phyloP scores from a whole-genome alignment of 1,140 invertebrate species.

The Pogonomyrmex californicus region DNA sequence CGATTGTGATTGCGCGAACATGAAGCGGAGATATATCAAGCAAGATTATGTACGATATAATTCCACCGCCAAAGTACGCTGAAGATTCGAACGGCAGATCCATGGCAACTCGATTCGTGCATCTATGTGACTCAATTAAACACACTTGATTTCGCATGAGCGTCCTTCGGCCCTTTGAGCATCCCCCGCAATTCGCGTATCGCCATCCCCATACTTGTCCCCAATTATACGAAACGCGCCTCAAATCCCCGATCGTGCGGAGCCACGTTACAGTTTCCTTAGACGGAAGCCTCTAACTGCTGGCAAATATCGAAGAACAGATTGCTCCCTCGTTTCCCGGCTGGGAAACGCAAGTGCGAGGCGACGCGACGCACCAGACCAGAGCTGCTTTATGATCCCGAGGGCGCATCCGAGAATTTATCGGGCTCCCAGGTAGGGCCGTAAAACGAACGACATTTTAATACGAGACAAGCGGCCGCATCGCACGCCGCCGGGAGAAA shows the following conservation, averaged over 20 bases:
- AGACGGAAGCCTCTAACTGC: slow-evolving; percentile 30
- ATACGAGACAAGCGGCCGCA: slow-evolving; percentile 16
- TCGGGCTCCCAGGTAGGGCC: slow-evolving; percentile 10
- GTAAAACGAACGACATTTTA: slow-evolving; percentile 65
- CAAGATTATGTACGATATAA: neutral
- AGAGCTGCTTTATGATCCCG: slow-evolving; percentile 52
- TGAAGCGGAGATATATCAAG: neutral
- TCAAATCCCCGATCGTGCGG: neutral
- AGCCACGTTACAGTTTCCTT: slow-evolving; percentile 41
- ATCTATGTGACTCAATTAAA: slow-evolving; percentile 4
- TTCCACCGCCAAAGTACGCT: neutral
- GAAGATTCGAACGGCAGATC: neutral
- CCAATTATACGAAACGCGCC: slow-evolving; percentile 21
- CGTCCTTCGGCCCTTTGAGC: neutral
- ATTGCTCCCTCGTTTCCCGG: slow-evolving; percentile 63
- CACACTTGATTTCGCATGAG: neutral
- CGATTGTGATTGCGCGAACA: neutral
- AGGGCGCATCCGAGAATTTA: slow-evolving; percentile 59
- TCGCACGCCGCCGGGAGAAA: neutral
- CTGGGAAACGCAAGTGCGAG: slow-evolving; percentile 26
- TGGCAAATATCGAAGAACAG: slow-evolving; percentile 68
- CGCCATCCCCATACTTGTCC: neutral
- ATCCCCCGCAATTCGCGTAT: neutral
- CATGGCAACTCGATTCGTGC: neutral
- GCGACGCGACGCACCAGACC: neutral